Conservation (phyloP, 2,113 vertebrate genomes). For the Oryzias melastigma region DNA sequence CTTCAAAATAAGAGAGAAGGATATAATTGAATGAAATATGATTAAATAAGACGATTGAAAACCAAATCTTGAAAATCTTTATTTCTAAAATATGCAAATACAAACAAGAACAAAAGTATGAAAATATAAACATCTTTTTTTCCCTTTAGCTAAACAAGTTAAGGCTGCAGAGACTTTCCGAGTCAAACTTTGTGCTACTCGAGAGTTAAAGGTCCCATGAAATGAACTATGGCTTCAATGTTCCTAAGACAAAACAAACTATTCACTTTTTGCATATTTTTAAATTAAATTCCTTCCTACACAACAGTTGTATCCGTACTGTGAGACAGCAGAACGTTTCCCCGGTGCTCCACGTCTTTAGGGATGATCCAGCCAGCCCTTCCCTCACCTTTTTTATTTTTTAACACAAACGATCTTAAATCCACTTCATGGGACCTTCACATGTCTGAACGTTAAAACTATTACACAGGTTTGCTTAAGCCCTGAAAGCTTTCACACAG, state of each 20-base stretch:
- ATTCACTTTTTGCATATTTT: constrained; percentile 59
- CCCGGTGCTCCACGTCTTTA: neutral
- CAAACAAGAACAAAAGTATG: constrained; percentile 70
- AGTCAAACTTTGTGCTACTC: constrained; percentile 58
- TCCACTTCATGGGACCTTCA: constrained; percentile 65
- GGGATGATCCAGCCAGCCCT: constrained; percentile 63
- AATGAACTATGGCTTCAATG: constrained; percentile 63
- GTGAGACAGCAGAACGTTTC: constrained; percentile 10
- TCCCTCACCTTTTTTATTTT: constrained; percentile 26
- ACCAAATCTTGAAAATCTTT: constrained; percentile 69
- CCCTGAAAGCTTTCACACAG: constrained; percentile 42
- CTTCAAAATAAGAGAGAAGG: too few relatives aligned
- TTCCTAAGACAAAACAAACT: constrained; percentile 21
- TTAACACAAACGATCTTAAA: constrained; percentile 25
- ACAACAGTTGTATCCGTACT: constrained; percentile 33
- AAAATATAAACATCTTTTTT: constrained; percentile 74
- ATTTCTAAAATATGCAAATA: constrained; percentile 78
- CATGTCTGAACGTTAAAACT: constrained; percentile 40
- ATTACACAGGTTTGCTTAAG: constrained; percentile 38
- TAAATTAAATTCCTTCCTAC: constrained; percentile 45
- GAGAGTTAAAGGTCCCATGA: constrained; percentile 65
- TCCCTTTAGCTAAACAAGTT: constrained; percentile 69
- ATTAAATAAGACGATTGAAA: constrained; percentile 19
- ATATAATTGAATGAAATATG: too few relatives aligned
- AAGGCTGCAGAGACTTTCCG: constrained; percentile 65